A percentile compares a stretch with the other conserved stretches of the same genome.
Conservation (phyloP, 2,888 invertebrate genomes). For the Epiblema foenella region DNA sequence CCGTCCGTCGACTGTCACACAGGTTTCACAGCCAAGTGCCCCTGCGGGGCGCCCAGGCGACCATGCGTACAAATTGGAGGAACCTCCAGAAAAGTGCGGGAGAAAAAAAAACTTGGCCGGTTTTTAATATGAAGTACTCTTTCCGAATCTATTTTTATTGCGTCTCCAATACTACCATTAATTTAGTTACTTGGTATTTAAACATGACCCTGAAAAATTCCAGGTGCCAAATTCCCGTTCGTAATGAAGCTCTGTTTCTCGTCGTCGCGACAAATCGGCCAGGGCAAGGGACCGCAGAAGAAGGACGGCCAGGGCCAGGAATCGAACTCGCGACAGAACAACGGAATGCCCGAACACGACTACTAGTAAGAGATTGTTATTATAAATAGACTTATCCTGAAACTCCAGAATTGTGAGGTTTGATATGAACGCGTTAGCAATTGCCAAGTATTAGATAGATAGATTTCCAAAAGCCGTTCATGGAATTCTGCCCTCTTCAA, state of each 20-base stretch:
- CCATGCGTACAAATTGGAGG: no score
- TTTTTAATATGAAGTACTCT: no score
- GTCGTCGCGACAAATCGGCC: conserved; percentile 86
- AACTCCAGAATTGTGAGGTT: conserved; percentile 30
- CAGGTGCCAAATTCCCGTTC: conserved; percentile 99
- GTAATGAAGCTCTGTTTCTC: conserved; percentile 99
- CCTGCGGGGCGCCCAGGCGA: no score
- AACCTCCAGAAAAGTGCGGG: no score
- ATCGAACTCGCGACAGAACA: conserved; percentile 64
- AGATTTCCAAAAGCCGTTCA: no score
- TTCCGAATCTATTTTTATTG: no score
- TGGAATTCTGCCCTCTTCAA: no score
- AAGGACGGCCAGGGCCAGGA: conserved; percentile 62
- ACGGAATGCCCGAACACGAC: conserved; percentile 73
- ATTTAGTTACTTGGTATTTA: not conserved
- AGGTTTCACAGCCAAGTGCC: no score
- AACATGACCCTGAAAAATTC: conserved; percentile 56
- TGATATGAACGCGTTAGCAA: not conserved
- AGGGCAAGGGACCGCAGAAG: conserved; percentile 73
- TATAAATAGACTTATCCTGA: conserved; percentile 34
- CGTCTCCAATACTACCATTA: no score
- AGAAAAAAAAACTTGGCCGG: no score
- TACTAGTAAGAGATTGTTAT: conserved; percentile 73
- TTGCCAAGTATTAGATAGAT: no score
- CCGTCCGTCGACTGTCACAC: no score